Evolutionary conservation across 1,140 invertebrate genomes (phyloP), one percentile per base, ranked within the genome.

Genomic region (Drosophila arawakana): DNA sequence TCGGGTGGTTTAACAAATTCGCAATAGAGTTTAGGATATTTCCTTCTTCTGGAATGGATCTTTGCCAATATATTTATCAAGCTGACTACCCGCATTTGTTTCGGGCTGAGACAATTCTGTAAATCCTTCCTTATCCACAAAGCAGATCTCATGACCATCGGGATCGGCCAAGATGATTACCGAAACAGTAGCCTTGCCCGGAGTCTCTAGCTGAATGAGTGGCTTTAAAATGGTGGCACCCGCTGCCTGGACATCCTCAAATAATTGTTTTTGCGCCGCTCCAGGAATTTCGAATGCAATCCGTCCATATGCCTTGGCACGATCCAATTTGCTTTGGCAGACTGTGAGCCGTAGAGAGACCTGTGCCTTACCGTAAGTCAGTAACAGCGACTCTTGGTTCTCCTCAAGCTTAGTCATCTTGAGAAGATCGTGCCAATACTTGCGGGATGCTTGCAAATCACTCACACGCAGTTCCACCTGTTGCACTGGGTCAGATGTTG

Each of bases 121-220:
- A 93, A 98, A 99, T 30, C 95, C 97, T 93, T 99, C 98, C 85
- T 99, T 98, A 76, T 98, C 98, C 11, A 99, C 99, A 93, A 99
- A 99, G 93, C 98, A 99, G 72, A 99, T 99, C 94, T 99, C 98
- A 93, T 99, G 98, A 1, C 95, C 97, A 94, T 99, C 98, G 1
- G 98, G 98, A 94, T 99, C 98, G 34, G 97, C 97, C 7, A 99
- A 93, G 85, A 99, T 99, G 18, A 99, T 97, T 30, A 99, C 99
- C 70, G 96, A 94, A 0, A 99, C 98, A 7, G 97, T 97, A 2
- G 98, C 98, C 93, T 99, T 99, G 52, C 97, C 98, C 0, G 98
- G 98, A 0, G 98, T 99, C 82, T 98, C 97, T 54, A 99, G 93
- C 65, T 95, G 96, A 35, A 98, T 96, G 7, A 98, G 93, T 10